phyloP scores from a whole-genome alignment of 2,888 invertebrate genomes.

The Apamea crenata region DNA sequence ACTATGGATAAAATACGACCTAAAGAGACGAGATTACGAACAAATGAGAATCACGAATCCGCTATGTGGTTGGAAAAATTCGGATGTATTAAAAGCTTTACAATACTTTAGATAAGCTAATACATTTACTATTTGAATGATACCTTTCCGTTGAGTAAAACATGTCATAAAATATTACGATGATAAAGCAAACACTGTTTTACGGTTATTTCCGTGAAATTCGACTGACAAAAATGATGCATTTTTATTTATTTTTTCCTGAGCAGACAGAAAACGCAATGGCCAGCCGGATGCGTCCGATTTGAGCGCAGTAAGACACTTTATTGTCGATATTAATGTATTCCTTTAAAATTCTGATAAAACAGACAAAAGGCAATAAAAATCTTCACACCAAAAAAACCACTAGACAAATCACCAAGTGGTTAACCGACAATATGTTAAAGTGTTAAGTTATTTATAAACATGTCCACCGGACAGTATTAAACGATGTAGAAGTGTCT shows the following conservation, averaged over 20 bases:
- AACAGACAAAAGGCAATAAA: neutral
- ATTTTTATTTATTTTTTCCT: neutral
- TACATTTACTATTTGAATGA: slow-evolving; percentile 39
- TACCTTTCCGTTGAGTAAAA: slow-evolving; percentile 5
- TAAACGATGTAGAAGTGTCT: slow-evolving; percentile 1
- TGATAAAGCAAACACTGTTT: neutral
- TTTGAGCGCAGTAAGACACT: neutral
- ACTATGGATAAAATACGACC: slow-evolving; percentile 30
- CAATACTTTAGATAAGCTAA: slow-evolving; percentile 52
- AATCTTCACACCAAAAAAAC: neutral
- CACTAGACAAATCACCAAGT: neutral
- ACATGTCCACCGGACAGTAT: neutral
- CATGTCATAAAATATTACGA: slow-evolving; percentile 10
- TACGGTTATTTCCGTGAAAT: neutral
- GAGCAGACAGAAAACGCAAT: neutral
- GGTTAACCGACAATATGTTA: slow-evolving; percentile 19
- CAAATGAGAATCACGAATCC: slow-evolving; percentile 58
- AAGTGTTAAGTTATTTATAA: slow-evolving; percentile 16
- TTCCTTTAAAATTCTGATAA: no score
- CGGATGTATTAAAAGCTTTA: slow-evolving; percentile 40
- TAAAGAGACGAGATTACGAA: slow-evolving; percentile 36
- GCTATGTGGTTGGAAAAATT: slow-evolving; percentile 56
- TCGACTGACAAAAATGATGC: neutral
- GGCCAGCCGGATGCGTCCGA: neutral
- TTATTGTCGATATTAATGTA: neutral